Base-by-base conservation (phyloP, 2,113 vertebrate species). In the Neogobius melanostomus region DNA sequence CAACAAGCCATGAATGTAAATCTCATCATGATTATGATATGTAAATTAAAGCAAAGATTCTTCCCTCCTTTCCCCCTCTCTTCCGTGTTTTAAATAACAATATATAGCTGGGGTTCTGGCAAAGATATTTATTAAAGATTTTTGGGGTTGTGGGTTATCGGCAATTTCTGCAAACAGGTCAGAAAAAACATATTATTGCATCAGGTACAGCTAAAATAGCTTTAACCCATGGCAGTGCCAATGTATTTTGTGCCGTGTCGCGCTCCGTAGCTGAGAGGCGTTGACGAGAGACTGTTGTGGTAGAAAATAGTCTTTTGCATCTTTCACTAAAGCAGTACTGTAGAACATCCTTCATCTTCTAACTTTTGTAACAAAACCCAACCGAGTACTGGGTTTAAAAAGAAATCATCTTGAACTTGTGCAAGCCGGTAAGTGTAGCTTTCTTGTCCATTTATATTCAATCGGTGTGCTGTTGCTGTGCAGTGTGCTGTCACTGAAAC, bases 231-330 rank as follows among this genome's bases (percentile, higher is more conserved):
- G 28, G 3, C 28, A 36, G 28, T 36, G 28, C 28, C 28, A 36
- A 36, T 36, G 28, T 36, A 36, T 64, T 82, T 82, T 87, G 86
- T 17, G 6, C 86, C 64, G 15, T 0, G 9, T 46, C 47, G 6
- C 52, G 28, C 54, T 63, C 90, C 90, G 85, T 92, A 75, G 3
- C 36, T 36, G 68, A 60, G 77, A 85, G 81, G 74, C 77, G 79
- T 85, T 80, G 69, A 79, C 74, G 59, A 74, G 68, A 4, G 21
- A 56, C 64, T 85, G 82, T 84, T 86, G 71, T 87, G 83, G 68
- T 71, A 49, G 43, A 72, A 64, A 73, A 66, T 7, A 53, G 51
- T 69, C 7, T 73, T 65, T 60, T 57, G 42, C 59, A 61, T 61
- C 14, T 12, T 60, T 54, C 48, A 10, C n/a, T 44, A 54, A 48